Evolutionary conservation across 2,888 invertebrate species (phyloP), one percentile per base, ranked within the genome.

Genomic region (Drosophila koepferae): DNA sequence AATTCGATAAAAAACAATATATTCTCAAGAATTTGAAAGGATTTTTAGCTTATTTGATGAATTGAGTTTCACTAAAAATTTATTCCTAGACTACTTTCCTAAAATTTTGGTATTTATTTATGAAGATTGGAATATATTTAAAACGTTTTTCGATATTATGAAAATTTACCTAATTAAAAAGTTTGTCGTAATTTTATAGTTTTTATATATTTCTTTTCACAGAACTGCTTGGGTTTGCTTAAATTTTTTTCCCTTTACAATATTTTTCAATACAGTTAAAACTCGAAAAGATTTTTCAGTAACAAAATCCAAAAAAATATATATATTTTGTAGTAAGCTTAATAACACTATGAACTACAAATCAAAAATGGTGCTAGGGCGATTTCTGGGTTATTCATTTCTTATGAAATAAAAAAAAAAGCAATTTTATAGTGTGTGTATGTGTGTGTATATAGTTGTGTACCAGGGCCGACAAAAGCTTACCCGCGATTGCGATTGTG

Each of bases 401-500:
- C 12, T 51, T 38, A 23, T 18, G n/a, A 23, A 74, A 31, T 38
- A 18, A 43, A 61, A 69, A 48, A 31, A 18, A 23, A 20, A 20
- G 36, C 36, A 61, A 31, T n/a, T 38, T 44, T 38, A 6, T 31
- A 20, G 36, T 46, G 14, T 58, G 38, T 28, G 23, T 23, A 31
- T 5, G 16, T 48, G 46, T 44, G 4, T 41, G 12, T 3, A n/a
- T 28, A 4, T 28, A 28, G 3, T 3, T 41, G 12, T 18, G 18
- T 16, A 49, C 16, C 49, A 40, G 38, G 41, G 38, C 12, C n/a
- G 51, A n/a, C 49, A 40, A 49, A 36, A 66, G 81, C 90, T 90
- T 81, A 93, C 93, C 91, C 90, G 64, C 91, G 90, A 77, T 93
- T 93, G 87, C 93, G 92, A 71, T 94, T 95, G 85, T 95, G 95